Evolutionary conservation across 2,113 vertebrate genomes (phyloP).

Genomic region (Malurus alboscapulatus): DNA sequence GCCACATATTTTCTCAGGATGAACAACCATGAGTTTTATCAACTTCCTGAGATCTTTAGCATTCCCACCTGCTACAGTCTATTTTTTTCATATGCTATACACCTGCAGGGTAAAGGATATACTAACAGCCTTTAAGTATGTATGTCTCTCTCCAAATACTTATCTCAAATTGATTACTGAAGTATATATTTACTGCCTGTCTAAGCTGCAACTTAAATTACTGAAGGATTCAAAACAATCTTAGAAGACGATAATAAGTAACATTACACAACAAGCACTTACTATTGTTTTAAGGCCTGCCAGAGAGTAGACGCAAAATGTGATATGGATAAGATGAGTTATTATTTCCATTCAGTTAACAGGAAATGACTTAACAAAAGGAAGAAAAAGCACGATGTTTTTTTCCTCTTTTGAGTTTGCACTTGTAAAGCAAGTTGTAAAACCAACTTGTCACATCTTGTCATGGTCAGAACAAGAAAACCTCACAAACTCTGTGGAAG

Average conservation of each 20-base stretch:
- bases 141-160: neutral
- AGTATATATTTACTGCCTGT: neutral
- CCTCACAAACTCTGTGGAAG: neutral
- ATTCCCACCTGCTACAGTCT: neutral
- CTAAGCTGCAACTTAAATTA: constrained; percentile 12
- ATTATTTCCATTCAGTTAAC: neutral
- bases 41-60: neutral
- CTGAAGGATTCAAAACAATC: neutral
- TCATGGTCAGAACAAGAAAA: neutral
- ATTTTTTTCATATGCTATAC: neutral
- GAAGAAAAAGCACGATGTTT: neutral
- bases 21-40: neutral
- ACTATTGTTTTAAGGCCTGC: neutral
- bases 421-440: neutral
- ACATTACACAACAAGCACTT: neutral
- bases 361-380: neutral
- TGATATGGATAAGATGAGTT: neutral
- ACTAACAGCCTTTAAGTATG: neutral
- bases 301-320: neutral
- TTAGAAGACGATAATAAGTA: neutral
- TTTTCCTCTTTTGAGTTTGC: neutral
- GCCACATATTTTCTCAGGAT: neutral
- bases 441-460: neutral
- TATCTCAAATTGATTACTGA: neutral
- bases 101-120: neutral